phyloP scores from a whole-genome alignment of 1,140 invertebrate genomes.

The Drosophila punjabiensis region DNA sequence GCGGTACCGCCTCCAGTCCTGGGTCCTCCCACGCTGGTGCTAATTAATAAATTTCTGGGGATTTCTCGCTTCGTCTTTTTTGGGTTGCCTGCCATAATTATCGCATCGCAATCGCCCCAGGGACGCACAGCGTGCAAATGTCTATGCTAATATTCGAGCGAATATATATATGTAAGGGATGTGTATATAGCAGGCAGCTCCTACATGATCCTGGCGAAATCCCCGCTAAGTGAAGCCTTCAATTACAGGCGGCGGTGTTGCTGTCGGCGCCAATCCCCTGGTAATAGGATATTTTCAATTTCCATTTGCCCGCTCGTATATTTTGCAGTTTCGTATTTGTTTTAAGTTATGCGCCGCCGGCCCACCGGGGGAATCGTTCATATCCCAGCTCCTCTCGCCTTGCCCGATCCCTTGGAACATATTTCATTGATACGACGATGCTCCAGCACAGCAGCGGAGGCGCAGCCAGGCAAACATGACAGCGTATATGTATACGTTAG shows the following conservation, averaged over 20 bases:
- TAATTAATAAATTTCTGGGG: slow-evolving; percentile 67
- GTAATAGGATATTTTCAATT: slow-evolving; percentile 77
- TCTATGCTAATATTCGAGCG: slow-evolving; percentile 56
- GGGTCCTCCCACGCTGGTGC: slow-evolving; percentile 1
- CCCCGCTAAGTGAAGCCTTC: slow-evolving; percentile 58
- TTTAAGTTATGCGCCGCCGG: slow-evolving; percentile 60
- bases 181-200: slow-evolving; percentile 5
- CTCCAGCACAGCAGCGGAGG: not conserved
- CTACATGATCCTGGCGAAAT: slow-evolving; percentile 36
- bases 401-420: slow-evolving; percentile 20
- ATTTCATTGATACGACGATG: slow-evolving; percentile 57
- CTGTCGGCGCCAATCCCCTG: slow-evolving; percentile 67
- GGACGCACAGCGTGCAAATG: slow-evolving; percentile 47
- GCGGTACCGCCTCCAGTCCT: slow-evolving; percentile 4
- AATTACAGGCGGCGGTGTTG: slow-evolving; percentile 54
- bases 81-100: slow-evolving; percentile 46
- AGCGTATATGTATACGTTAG: slow-evolving; percentile 11
- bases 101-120: slow-evolving; percentile 53
- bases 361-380: slow-evolving; percentile 49
- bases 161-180: slow-evolving; percentile 4
- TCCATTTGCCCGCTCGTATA: slow-evolving; percentile 61
- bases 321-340: slow-evolving; percentile 64
- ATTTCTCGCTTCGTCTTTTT: slow-evolving; percentile 46
- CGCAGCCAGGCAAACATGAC: slow-evolving; percentile 17
- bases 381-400: slow-evolving; percentile 10